Base-by-base conservation (phyloP, 2,113 vertebrate species). In the Oryzias melastigma region DNA sequence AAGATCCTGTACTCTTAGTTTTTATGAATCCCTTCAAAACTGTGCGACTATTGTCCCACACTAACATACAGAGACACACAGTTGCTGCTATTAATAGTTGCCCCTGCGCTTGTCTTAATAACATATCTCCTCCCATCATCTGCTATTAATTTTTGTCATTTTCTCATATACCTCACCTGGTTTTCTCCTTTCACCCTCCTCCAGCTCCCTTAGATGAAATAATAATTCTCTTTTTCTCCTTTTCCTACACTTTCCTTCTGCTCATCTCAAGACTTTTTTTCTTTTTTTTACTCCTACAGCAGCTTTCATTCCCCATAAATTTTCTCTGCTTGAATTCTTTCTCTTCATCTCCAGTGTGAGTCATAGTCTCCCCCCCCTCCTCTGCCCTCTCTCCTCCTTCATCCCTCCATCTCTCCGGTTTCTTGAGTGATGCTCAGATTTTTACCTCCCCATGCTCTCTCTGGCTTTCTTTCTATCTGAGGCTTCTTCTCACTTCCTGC, bases 291-390 rank as follows among this genome's bases (percentile, higher is more conserved):
- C 58, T 73, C 57, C 48, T 24, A 27, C 48, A 61, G 59, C 79
- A 60, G 62, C 66, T 77, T 66, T 54, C 61, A 66, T 73, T 76
- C 58, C 68, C 63, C 79, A 78, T 80, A 78, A 71, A 82, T 82
- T 68, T 61, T 65, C 73, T 61, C 71, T 71, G 79, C 77, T 62
- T 80, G 60, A 75, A 52, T 78, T 76, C 58, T 67, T 71, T 65
- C 63, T 81, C 78, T 56, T 81, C 74, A 61, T 74, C 66, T 71
- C 55, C 68, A 54, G 77, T 25, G 61, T 83, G 85, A 85, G 75
- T 87, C 84, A 85, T 47, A 82, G 53, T 66, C 69, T 68, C 64
- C 35, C 5, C 64, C 51, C 45, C 7, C 25, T 5, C 58, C 22
- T 47, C 53, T 14, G 5, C 41, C 44, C 14, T 45, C 46, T 60